Base-by-base conservation (phyloP, 2,113 vertebrate genomes). In the Sander lucioperca region DNA sequence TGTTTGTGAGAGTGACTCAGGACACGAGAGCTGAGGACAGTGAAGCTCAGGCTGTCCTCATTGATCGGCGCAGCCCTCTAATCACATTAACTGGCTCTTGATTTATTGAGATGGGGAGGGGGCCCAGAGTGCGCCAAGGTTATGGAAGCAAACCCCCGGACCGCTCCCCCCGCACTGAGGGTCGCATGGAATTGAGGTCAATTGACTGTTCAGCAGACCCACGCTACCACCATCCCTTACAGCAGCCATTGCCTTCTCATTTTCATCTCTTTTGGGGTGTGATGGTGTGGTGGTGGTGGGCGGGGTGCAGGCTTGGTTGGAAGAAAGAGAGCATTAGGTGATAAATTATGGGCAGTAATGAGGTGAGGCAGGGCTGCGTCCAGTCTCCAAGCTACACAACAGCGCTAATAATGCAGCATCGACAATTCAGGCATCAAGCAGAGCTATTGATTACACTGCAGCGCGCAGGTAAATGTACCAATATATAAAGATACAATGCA, bases 1-100 rank as follows among this genome's bases (percentile, higher is more conserved):
- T 88, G 87, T 89, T 90, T 89, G 88, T 18, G 72, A 66, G 84
- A 82, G 79, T 77, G n/a, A 68, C 79, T 45, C 77, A 78, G 79
- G 89, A 91, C 83, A 77, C 76, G 16, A 67, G 87, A 64, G 80
- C 74, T 54, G 88, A 84, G 87, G 89, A 90, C 82, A 68, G 80
- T 77, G 75, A 68, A 83, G 86, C 59, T 82, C 71, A 58, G 85
- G 77, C 84, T 85, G 83, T 90, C 82, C 79, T 79, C 85, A 95
- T 93, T 91, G 93, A 94, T 94, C 88, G 81, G 72, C 39, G 69
- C 85, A 80, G 80, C 77, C 81, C 89, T 93, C 90, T 94, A 94
- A 95, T 94, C 93, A 94, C 93, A 95, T 95, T 95, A 94, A 93
- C 87, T 80, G 87, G 45, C 83, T 85, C 89, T 90, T 92, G 93